Evolutionary conservation across 2,113 vertebrate genomes (phyloP), one percentile per base, ranked within the genome.

Genomic region (Macroglossus sobrinus): DNA sequence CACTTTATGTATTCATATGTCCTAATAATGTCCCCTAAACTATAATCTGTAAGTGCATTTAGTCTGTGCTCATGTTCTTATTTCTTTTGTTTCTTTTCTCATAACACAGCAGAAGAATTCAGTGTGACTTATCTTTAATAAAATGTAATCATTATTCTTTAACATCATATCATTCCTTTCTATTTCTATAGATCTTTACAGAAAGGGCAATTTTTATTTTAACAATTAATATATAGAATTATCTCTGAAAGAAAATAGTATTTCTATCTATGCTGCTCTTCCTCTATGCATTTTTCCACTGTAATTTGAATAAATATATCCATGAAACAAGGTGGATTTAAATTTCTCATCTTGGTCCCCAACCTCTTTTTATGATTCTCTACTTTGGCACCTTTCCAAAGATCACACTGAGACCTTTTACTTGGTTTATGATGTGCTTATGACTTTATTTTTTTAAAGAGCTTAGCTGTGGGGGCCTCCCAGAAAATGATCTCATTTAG

Each of bases 361-460:
- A 35, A 14, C 7, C 33, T 89, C 45, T 38, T 47, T 68, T 94
- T 93, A 19, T 87, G n/a, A 90, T n/a, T 84, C 55, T 94, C 53
- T 81, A 30, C 18, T 78, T 80, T 96, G 92, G 78, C 66, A 40
- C n/a, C 4, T 76, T 68, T 96, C 72, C 68, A 88, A 95, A 30
- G 76, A 94, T 64, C 93, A 95, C 72, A 85, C 55, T 86, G 95
- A 96, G 81, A 93, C 7, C n/a, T 82, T 92, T 95, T 94, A 86
- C 85, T 85, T 96, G 74, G 68, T 94, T 97, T 96, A 94, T 94
- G 93, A 91, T 91, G 81, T 86, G 89, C 47, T 95, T 87, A 95
- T 93, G 53, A 33, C 26, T 96, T 95, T 94, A 89, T 64, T 94
- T 93, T 92, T 96, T 91, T 91, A 96, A 98, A 94, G 89, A 96